Percentiles rank a stretch among this genome's conserved stretches.
Conservation (phyloP, 1,140 invertebrate species). For the Anoplolepis gracilipes region DNA sequence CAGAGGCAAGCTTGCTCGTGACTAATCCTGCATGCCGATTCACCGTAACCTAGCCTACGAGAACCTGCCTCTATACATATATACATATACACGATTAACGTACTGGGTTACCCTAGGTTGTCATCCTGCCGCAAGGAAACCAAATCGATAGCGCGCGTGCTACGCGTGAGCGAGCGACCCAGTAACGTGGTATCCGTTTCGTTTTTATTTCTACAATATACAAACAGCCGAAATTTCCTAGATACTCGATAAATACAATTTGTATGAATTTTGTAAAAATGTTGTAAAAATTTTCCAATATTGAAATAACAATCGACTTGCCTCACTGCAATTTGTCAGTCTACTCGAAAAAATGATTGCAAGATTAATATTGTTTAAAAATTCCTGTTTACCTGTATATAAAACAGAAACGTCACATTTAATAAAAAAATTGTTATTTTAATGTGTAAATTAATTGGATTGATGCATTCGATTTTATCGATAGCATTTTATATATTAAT, state of each 20-base stretch:
- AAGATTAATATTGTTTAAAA: background rate
- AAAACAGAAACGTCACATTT: background rate
- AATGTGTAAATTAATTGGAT: background rate
- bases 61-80: slow-evolving; percentile 65
- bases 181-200: slow-evolving; percentile 47
- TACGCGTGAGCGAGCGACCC: slow-evolving; percentile 79
- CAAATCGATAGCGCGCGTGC: slow-evolving; percentile 81
- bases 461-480: background rate
- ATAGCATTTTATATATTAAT: background rate
- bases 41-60: slow-evolving; percentile 75
- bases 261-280: background rate
- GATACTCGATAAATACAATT: background rate
- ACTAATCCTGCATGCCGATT: slow-evolving; percentile 83
- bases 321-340: background rate
- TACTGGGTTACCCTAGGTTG: slow-evolving; percentile 79
- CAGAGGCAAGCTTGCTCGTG: slow-evolving; percentile 82
- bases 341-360: background rate
- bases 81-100: slow-evolving; percentile 77
- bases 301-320: background rate
- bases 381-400: background rate
- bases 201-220: background rate
- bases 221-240: slow-evolving; percentile 13
- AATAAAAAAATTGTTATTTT: background rate
- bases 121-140: slow-evolving; percentile 79
- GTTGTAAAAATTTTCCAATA: background rate